Evolutionary conservation across 1,140 invertebrate species (phyloP), one percentile per base, ranked within the genome.

Genomic region (Drosophila watanabei): DNA sequence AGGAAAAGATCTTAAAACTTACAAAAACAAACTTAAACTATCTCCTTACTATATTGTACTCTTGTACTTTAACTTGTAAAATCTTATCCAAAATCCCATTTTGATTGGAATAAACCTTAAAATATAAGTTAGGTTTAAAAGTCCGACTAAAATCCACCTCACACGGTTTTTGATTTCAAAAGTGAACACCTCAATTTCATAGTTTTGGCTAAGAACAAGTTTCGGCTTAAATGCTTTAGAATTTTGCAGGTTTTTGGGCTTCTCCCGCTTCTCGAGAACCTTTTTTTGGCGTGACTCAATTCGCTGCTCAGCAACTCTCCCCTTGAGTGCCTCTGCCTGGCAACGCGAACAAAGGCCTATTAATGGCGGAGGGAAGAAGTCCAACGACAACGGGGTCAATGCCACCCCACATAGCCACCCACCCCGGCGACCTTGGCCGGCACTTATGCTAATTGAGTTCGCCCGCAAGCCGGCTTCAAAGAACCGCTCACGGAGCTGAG

Each of bases 391-490:
- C 48, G 39, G 43, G 69, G 69, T 72, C 66, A 71, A 72, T 72
- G 69, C 69, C 68, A 72, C 66, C 51, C 46, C 10, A 48, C 16
- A 49, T 14, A 39, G 63, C 62, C 66, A 52, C 66, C 66, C 66
- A 45, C 39, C 37, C 62, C 13, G 24, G 43, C 69, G 69, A 75
- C 70, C 70, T 75, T 75, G 70, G 32, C 46, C 48, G 33, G 33
- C 71, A 75, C 46, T 75, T 75, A 62, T 62, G 70, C 58, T 75
- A 63, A 63, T 75, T 75, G 58, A 39, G 32, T 43, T 75, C 33
- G 59, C 45, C 45, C 64, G 46, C 49, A n/a, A 48, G 46, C 69
- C 37, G 46, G 20, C 35, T 49, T 62, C 24, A 56, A 56, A 69
- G 46, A 52, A 51, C 66, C 62, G 30, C 18, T 39, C 39, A 18